Base-by-base conservation (phyloP, 2,888 invertebrate species). In the Zhuqinia jingwanae region DNA sequence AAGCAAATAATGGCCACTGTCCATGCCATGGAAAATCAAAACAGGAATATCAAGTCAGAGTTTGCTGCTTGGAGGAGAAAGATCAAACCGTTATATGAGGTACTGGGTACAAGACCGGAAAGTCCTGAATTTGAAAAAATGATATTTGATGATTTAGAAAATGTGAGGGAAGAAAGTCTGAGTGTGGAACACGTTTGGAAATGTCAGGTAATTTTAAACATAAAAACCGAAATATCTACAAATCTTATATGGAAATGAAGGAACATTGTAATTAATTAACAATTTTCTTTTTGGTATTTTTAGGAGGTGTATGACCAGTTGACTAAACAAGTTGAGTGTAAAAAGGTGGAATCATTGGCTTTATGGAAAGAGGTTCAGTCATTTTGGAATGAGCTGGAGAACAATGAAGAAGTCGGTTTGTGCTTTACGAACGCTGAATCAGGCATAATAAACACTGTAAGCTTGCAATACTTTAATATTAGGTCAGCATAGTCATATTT, bases 61-160 rank as follows among this genome's bases (percentile, higher is more conserved):
- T 85, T 85, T 47, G 50, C 58, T 10, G 60, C 70, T 0, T 88
- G 88, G 88, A 47, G 81, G 22, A 81, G 88, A 20, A 88, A 85
- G 36, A 88, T 88, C 45, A 85, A 82, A n/a, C 88, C 88, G 15
- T 70, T 88, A 60, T 81, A 77, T 56, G 85, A 85, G 30, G 45
- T 85, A 5, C 20, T 88, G 53, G 85, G 75, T 8, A 78, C 27
- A 25, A 25, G 25, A 8, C 88, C 88, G 1, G 58, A 81, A 17
- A 53, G 53, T 50, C n/a, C 50, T 25, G 25, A 0, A 8, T 30
- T 36, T 22, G 56, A 11, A 45, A 73, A 75, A 50, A 20, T 68
- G 47, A 84, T 75, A 13, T 84, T 75, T 65, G 30, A 15, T 5
- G 30, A 30, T n/a, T 17, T 47, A 22, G 45, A 65, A 2, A 53